Conservation (phyloP, 2,888 invertebrate species). For the Petrolisthes manimaculis region DNA sequence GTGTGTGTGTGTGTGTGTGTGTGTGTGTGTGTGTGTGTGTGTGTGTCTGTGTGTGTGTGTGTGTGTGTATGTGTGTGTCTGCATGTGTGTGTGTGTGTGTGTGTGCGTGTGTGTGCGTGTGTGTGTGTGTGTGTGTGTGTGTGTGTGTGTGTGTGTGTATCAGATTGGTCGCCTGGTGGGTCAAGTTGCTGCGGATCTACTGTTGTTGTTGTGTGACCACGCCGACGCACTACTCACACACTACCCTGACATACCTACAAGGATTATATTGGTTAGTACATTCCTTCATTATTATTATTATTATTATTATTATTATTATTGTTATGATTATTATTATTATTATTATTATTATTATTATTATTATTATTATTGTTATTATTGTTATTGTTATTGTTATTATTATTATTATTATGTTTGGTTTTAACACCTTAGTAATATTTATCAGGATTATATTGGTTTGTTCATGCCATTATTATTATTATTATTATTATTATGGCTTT, state of each 20-base stretch:
- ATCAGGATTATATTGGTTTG: conserved; percentile 75
- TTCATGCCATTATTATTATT: too few relatives aligned
- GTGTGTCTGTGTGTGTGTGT: neutral
- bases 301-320: too few relatives aligned
- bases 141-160: neutral
- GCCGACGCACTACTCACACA: conserved; percentile 79
- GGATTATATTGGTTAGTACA: conserved; percentile 73
- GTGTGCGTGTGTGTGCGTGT: neutral
- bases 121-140: neutral
- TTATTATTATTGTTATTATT: too few relatives aligned
- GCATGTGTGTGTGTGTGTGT: neutral
- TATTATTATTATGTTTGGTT: too few relatives aligned
- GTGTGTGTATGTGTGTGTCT: neutral
- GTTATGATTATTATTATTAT: too few relatives aligned
- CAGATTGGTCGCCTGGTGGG: conserved; percentile 78
- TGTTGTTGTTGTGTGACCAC: conserved; percentile 84
- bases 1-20: neutral
- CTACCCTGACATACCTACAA: conserved; percentile 81
- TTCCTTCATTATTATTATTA: too few relatives aligned
- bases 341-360: too few relatives aligned
- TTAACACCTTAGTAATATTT: too few relatives aligned
- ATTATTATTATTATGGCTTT: too few relatives aligned
- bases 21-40: neutral
- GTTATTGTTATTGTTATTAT: too few relatives aligned
- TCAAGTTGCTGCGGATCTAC: conserved; percentile 85